These are phyloP conservation scores for Ctenoplectra terminalis DNA, from an alignment of 1,140 invertebrate genomes.

Conservation along the genomic window DNA sequence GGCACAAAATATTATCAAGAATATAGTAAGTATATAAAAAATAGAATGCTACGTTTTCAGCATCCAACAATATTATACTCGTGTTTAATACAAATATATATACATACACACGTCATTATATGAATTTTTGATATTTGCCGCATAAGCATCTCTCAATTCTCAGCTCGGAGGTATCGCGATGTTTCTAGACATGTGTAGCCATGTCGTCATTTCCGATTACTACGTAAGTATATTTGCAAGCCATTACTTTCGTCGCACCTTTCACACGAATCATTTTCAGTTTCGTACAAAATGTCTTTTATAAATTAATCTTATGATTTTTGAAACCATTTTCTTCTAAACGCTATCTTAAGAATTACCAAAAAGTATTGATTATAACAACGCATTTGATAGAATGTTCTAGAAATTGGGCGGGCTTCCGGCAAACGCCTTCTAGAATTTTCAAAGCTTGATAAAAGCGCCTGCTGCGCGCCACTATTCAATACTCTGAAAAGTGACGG, in stretches of 20 bases:
- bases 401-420: constrained; percentile 63
- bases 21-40: neutral
- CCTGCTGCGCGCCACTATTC: constrained; percentile 35
- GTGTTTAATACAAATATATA: neutral
- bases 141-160: constrained; percentile 24
- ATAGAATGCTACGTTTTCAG: neutral
- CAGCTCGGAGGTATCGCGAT: constrained; percentile 52
- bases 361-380: neutral
- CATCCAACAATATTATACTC: neutral
- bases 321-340: neutral
- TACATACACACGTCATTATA: neutral
- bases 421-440: constrained; percentile 70
- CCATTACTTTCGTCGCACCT: neutral
- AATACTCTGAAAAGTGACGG: constrained; percentile 55
- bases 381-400: constrained; percentile 65
- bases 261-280: no score
- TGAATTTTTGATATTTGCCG: constrained; percentile 17
- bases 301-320: constrained; percentile 2
- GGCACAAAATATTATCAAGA: neutral
- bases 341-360: neutral
- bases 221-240: neutral
- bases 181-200: constrained; percentile 63
- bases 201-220: constrained; percentile 53
- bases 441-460: constrained; percentile 71
- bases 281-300: neutral